Conservation (phyloP, 1,140 invertebrate genomes). For the Diprion similis region DNA sequence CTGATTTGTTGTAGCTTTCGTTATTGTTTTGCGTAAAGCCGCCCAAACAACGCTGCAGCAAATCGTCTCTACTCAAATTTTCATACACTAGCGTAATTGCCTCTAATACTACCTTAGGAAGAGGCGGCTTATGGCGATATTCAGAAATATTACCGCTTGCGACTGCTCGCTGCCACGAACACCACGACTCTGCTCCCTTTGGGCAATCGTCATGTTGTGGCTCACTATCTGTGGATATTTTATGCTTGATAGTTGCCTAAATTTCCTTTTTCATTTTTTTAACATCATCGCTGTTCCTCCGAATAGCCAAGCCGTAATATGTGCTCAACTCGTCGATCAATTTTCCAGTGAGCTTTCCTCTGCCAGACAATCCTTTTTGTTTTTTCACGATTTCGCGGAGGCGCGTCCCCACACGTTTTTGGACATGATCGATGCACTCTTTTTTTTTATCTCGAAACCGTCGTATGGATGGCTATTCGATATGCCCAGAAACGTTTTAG, state of each 20-base stretch:
- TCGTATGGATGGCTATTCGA: constrained; percentile 21
- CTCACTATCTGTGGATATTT: constrained; percentile 15
- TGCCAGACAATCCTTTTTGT: constrained; percentile 18
- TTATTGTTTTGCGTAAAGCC: constrained; percentile 21
- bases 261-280: constrained; percentile 27
- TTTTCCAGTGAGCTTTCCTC: constrained; percentile 27
- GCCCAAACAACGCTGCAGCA: constrained; percentile 21
- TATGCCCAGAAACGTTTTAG: constrained; percentile 25
- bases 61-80: constrained; percentile 11
- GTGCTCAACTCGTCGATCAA: constrained; percentile 25
- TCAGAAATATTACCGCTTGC: background rate
- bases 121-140: constrained; percentile 9
- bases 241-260: constrained; percentile 13
- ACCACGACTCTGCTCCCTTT: constrained; percentile 21
- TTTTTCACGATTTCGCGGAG: constrained; percentile 22
- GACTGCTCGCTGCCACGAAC: constrained; percentile 3
- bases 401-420: constrained; percentile 28
- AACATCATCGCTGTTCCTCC: constrained; percentile 25
- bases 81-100: constrained; percentile 21
- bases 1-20: constrained; percentile 15
- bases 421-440: constrained; percentile 29
- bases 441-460: constrained; percentile 28
- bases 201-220: constrained; percentile 18
- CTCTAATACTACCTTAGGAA: constrained; percentile 17
- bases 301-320: constrained; percentile 32